Conservation (phyloP, 2,113 vertebrate species). For the Ailuropoda melanoleuca region DNA sequence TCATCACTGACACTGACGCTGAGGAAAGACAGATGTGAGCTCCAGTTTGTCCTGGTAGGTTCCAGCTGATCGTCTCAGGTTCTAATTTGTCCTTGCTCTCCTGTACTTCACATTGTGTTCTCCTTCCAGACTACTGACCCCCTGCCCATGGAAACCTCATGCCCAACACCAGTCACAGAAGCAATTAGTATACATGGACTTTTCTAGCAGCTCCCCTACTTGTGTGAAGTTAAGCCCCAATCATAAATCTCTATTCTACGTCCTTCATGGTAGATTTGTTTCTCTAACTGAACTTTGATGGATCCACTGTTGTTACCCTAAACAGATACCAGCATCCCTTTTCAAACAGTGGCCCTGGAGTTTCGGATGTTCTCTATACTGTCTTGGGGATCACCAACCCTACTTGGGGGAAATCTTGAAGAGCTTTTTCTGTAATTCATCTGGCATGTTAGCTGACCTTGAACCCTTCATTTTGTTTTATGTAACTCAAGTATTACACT, state of each 20-base stretch:
- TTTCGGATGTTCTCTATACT: background rate
- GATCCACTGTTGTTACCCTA: background rate
- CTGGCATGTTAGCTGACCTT: background rate
- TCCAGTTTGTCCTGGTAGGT: background rate
- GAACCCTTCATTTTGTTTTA: conserved; percentile 10
- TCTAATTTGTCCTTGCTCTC: background rate
- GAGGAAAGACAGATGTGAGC: background rate
- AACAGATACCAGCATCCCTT: background rate
- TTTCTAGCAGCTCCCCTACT: background rate
- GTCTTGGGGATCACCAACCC: background rate
- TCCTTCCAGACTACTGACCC: background rate
- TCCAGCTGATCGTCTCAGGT: background rate
- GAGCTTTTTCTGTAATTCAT: conserved; percentile 12
- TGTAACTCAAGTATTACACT: background rate
- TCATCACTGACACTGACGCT: background rate
- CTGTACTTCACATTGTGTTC: background rate
- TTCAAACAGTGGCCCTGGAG: background rate
- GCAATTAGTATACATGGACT: background rate
- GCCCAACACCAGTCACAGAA: background rate
- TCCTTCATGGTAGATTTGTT: background rate
- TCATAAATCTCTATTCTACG: background rate
- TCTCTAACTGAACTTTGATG: background rate
- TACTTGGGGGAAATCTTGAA: background rate
- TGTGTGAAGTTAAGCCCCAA: background rate
- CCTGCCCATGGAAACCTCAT: background rate